These are phyloP conservation scores for Urocitellus parryii DNA, from an alignment of 2,113 vertebrate genomes.

Conservation along the genomic window DNA sequence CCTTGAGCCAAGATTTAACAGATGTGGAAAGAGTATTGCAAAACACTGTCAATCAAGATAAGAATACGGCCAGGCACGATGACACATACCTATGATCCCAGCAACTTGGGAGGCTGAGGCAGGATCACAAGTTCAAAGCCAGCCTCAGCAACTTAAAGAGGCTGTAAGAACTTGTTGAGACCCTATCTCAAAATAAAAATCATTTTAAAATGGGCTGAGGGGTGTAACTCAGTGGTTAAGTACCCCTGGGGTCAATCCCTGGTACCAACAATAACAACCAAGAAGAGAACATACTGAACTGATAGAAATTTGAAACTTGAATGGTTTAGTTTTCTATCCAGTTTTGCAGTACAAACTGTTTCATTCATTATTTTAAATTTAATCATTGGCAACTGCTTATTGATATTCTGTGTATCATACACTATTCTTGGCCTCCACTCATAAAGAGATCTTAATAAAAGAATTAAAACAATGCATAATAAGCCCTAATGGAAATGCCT, in stretches of 20 bases:
- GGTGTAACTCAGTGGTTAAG: too few species aligned
- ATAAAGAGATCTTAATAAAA: background rate
- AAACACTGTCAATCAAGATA: background rate
- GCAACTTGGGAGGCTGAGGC: too few species aligned
- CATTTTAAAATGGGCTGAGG: too few species aligned
- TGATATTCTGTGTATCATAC: background rate
- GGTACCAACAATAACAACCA: too few species aligned
- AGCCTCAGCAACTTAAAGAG: too few species aligned
- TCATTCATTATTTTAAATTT: conserved; percentile 35
- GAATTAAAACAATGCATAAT: background rate
- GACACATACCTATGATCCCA: too few species aligned
- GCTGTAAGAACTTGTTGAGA: too few species aligned
- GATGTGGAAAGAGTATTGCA: background rate
- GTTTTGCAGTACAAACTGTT: background rate
- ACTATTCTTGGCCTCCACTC: background rate
- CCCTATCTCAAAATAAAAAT: too few species aligned
- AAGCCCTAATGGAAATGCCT: background rate
- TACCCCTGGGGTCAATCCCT: too few species aligned
- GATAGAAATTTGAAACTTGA: background rate
- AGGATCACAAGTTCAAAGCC: too few species aligned
- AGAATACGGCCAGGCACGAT: background rate
- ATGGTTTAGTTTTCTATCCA: background rate
- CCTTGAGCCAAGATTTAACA: conserved; percentile 23
- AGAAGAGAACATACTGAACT: background rate
- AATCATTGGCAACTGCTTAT: background rate